Base-by-base conservation (phyloP, 2,888 invertebrate genomes). In the Taenaris catops region DNA sequence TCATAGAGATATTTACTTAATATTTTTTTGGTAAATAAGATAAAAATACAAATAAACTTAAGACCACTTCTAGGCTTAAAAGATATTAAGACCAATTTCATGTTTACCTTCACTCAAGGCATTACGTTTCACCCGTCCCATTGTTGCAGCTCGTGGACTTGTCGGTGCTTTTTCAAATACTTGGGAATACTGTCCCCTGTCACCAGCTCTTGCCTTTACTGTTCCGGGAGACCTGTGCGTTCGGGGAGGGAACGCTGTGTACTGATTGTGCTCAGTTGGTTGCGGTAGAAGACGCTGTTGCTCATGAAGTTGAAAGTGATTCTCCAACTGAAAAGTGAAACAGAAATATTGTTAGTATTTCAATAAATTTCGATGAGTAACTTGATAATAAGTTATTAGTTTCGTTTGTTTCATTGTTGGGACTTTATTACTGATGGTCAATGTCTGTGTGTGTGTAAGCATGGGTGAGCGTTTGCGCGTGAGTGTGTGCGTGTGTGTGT, bases 151-250 rank as follows among this genome's bases (percentile, higher is more conserved):
- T 53, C 87, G 57, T 0, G 90, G 89, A 51, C 88, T 89, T 0
- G 86, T 62, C 4, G 89, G 88, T 4, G 88, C 88, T 59, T 87
- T 83, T 50, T 90, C 90, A 46, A 90, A 90, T 25, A 87, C 86
- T 61, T 88, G 87, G 6, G 80, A 81, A 53, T 88, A 88, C 50
- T 87, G 83, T 21, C 86, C 87, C 18, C 79, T 63, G 41, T 86
- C 86, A 0, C 86, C 86, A 27, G 86, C 80, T 28, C 71, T 67
- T 1, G 75, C 75, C 24, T 72, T 62, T 25, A 83, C 76, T 1
- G 76, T 83, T 0, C 76, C 80, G 1, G 73, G 67, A 2, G 75
- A 70, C 23, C 64, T 58, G 38, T 70, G 68, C 1, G 51, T 52
- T 7, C 76, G 60, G 0, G 81, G 83, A 1, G 86, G 83, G 43